These are phyloP conservation scores for Panulirus ornatus DNA, from an alignment of 1,140 invertebrate species.

Conservation along the genomic window DNA sequence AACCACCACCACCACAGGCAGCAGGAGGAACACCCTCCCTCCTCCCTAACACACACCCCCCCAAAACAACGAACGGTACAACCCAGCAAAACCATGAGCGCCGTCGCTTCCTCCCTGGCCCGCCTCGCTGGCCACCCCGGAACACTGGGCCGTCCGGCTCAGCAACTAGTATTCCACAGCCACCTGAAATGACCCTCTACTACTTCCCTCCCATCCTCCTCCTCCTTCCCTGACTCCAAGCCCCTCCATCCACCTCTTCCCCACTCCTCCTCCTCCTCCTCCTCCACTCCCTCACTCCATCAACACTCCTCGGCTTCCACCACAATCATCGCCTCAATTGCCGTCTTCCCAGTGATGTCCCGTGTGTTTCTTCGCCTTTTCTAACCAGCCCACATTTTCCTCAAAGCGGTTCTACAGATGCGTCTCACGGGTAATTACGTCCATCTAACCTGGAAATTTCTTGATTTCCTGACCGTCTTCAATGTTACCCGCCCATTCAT, in stretches of 20 bases:
- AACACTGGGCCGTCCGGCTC: neutral
- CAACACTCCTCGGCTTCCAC: neutral
- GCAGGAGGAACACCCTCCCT: too few relatives aligned
- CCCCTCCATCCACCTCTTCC: neutral
- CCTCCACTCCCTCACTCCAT: neutral
- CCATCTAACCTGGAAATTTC: too few relatives aligned
- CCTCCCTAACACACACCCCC: too few relatives aligned
- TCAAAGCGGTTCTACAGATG: too few relatives aligned
- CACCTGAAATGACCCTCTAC: conserved; percentile 8
- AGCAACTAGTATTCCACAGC: neutral
- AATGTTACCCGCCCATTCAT: too few relatives aligned
- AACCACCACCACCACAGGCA: neutral
- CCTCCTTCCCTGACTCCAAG: too few relatives aligned
- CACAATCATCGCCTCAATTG: conserved; percentile 6
- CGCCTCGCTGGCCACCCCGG: neutral
- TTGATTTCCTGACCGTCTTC: too few relatives aligned
- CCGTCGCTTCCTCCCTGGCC: neutral
- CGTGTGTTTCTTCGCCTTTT: neutral
- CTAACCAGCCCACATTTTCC: too few relatives aligned
- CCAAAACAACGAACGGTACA: conserved; percentile 1
- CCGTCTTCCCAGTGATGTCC: neutral
- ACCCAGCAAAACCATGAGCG: neutral
- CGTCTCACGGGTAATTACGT: too few relatives aligned
- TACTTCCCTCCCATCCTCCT: neutral
- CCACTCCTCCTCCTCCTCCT: neutral